Evolutionary conservation across 2,888 invertebrate species (phyloP), one percentile per base, ranked within the genome.

Genomic region (Siphonodentalium dalli): DNA sequence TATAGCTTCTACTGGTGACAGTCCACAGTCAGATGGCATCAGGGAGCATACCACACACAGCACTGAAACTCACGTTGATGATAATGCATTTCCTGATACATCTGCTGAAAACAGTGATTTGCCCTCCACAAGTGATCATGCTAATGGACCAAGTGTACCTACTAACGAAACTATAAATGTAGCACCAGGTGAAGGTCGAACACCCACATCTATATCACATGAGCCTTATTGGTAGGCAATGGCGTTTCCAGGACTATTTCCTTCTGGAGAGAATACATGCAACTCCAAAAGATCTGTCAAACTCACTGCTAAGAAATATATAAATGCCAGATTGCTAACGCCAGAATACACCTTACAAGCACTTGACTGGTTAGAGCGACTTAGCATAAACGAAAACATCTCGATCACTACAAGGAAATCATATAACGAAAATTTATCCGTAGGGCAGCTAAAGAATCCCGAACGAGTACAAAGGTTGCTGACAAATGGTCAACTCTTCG

Each of bases 401-500:
- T 27, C 24, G 21, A 29, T 47, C 31, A 29, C 47, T 23, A n/a
- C 31, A 21, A 27, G 39, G 23, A 47, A 47, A 45, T 13, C 18
- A 13, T 38, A 31, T 28, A 33, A 45, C 3, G 26, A 49, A 35
- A 45, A 45, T 34, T 45, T 50, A 27, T 45, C 49, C 40, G 45
- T 34, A 29, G 41, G 46, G 15, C 31, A 54, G 18, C n/a, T 54
- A 6, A 58, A 54, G 27, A 50, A 58, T 38, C 50, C 45, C 24
- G 15, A 39, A 18, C 23, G 28, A 27, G 7, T 57, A 15, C 34
- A 27, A 27, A 38, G 38, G 23, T 24, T 54, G 11, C 37, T 58
- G 15, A 40, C 37, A 24, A 34, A 50, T 35, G 48, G 54, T 51
- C 58, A 58, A 37, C n/a, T 54, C 4, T 54, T 50, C 47, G 37